These are phyloP conservation scores for Monomorium pharaonis DNA, from an alignment of 1,140 invertebrate species.

Conservation along the genomic window DNA sequence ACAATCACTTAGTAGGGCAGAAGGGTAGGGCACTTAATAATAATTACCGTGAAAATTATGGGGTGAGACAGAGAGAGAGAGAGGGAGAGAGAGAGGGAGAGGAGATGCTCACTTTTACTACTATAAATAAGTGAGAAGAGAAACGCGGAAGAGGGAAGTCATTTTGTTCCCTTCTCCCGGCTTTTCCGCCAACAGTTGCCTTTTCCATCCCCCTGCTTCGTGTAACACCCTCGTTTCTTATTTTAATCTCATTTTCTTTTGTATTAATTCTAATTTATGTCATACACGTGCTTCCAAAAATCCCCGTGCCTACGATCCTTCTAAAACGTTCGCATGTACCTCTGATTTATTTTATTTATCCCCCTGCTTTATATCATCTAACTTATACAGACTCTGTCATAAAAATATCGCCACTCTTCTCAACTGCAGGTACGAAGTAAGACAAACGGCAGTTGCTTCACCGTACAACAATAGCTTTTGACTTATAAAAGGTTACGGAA, in stretches of 20 bases:
- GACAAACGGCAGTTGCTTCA: not conserved
- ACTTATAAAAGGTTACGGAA: constrained; percentile 17
- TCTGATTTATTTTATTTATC: constrained; percentile 15
- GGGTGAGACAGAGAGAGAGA: too few species aligned
- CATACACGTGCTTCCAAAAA: constrained; percentile 36
- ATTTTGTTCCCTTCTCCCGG: constrained; percentile 53
- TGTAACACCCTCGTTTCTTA: constrained; percentile 31
- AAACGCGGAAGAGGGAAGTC: not conserved
- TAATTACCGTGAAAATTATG: constrained; percentile 72
- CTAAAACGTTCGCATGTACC: not conserved
- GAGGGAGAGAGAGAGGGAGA: too few species aligned
- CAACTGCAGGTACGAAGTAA: constrained; percentile 18
- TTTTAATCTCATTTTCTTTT: constrained; percentile 48
- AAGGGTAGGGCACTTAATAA: constrained; percentile 69
- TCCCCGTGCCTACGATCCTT: not conserved
- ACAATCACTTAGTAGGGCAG: constrained; percentile 60
- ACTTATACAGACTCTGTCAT: constrained; percentile 4
- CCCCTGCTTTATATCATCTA: not conserved
- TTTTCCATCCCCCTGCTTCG: constrained; percentile 13
- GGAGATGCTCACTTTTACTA: constrained; percentile 31
- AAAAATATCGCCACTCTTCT: constrained; percentile 44
- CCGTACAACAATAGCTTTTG: constrained; percentile 28
- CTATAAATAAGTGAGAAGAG: constrained; percentile 60
- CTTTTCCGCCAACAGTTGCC: constrained; percentile 29
- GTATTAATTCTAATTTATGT: constrained; percentile 67